Percentiles rank a stretch among this genome's conserved stretches.
These are phyloP conservation scores for Emydocephalus ijimae DNA, from an alignment of 2,113 vertebrate species.

Conservation along the genomic window DNA sequence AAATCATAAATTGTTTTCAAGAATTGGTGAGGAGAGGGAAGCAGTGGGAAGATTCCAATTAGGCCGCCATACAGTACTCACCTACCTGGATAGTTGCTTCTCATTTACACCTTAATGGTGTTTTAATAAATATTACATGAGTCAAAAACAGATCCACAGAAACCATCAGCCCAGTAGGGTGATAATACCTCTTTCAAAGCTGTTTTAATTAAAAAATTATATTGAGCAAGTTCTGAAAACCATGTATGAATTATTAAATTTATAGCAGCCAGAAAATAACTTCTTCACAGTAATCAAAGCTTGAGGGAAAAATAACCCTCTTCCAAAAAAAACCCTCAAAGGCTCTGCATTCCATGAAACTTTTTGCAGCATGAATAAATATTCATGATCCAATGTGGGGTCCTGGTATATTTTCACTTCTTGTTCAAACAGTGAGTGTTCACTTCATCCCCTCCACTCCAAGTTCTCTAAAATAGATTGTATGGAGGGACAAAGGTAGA, in stretches of 20 bases:
- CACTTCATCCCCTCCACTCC: too few relatives aligned
- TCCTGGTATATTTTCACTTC: not conserved
- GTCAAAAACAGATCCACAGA: conserved; percentile 35
- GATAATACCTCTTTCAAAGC: conserved; percentile 39
- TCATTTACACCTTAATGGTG: conserved; percentile 57
- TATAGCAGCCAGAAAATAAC: not conserved
- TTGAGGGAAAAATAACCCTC: not conserved
- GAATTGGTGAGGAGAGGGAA: conserved; percentile 35
- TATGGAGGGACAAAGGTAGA: not conserved
- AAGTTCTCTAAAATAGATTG: not conserved
- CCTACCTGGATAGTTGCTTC: conserved; percentile 35
- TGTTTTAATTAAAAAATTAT: conserved; percentile 43
- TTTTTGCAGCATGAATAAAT: not conserved
- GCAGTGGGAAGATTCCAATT: conserved; percentile 58
- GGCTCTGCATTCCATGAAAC: not conserved
- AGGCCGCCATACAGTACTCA: conserved; percentile 38
- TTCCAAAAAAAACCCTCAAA: conserved; percentile 11
- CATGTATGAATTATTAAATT: conserved; percentile 36
- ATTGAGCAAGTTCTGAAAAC: conserved; percentile 30
- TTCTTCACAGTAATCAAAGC: not conserved
- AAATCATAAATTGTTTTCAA: conserved; percentile 51
- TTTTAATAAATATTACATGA: conserved; percentile 55
- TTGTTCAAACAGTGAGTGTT: not conserved
- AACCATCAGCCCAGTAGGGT: conserved; percentile 14
- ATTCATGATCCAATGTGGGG: not conserved